Base-by-base conservation (phyloP, 2,797 vertebrate species). In the Pipistrellus kuhlii region DNA sequence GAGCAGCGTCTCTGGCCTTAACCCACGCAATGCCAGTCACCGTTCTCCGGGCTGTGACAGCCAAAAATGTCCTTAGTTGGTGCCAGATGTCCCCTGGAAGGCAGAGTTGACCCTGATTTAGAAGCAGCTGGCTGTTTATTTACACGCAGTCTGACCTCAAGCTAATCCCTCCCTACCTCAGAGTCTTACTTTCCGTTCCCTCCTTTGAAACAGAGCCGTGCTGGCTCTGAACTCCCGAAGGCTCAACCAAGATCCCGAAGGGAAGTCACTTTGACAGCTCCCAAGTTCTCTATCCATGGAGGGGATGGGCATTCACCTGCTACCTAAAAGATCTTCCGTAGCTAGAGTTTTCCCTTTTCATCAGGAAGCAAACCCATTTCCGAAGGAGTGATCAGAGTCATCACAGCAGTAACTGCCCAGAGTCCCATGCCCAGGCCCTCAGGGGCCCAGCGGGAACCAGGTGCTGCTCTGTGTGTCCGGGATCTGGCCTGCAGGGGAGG, bases 381-480 rank as follows among this genome's bases (percentile, higher is more conserved):
- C 18, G 23, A 35, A 48, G 27, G 48, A 55, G 13, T 48, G 25
- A 20, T 14, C 27, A 23, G 27, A n/a, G 21, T 51, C 14, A 46
- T 18, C 2, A 25, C 5, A 68, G 13, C 68, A 41, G 1, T n/a
- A 7, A 38, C n/a, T 25, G 3, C 10, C 57, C 41, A 1, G 48
- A 25, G 6, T 62, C 9, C 32, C 38, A 1, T 2, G 30, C 21
- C n/a, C 21, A 2, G 0, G 5, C n/a, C 80, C 46, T 48, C n/a
- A 13, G 18, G 35, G 53, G 71, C 69, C 62, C 51, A 2, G 1
- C 0, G 25, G 44, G 27, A 64, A 30, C 35, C 51, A 32, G 25
- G 5, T 0, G 6, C 21, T 23, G 4, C 27, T 9, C 53, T 62
- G n/a, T 10, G 14, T 0, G 8, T 6, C 2, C 0, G 1, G 5